Base-by-base conservation (phyloP, 2,113 vertebrate genomes). In the Baryphthengus martii region DNA sequence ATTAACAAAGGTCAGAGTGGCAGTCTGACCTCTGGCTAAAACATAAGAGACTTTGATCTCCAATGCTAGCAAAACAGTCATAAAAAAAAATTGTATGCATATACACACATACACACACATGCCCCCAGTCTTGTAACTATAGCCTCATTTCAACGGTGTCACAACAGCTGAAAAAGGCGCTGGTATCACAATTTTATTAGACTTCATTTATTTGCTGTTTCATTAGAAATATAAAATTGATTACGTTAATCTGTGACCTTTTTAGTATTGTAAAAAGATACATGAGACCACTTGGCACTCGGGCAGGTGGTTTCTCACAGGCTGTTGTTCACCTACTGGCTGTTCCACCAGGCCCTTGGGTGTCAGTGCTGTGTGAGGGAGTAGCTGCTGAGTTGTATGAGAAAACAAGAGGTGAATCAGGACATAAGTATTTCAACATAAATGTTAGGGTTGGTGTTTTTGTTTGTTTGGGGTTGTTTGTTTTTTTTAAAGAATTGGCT, bases 371-470 rank as follows among this genome's bases (percentile, higher is more conserved):
- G 13, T 39, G 62, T 18, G 49, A 81, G 20, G 67, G 26, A 92
- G 16, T 81, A 97, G 96, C 97, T 98, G 98, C 96, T 97, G 95
- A 98, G 97, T 97, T 98, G 97, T 98, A 97, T 82, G 95, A 93
- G 93, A 94, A 97, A 97, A 98, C 52, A 71, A 74, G 91, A 97
- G 94, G 96, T 97, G 93, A 95, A 97, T 97, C 89, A 93, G 88
- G 96, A 96, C 97, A 95, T 97, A 94, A 98, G 98, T 98, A 98
- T 98, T 98, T 98, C 91, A 98, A 94, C 55, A 94, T 71, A 95
- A 95, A 81, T 45, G 24, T 93, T 89, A 77, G 53, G 13, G 21
- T 7, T 66, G 24, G 17, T 1, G 45, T 94, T 96, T 95, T 97
- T 90, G 61, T n/a, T n/a, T n/a, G n/a, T n/a, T n/a, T n/a, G n/a